Conservation (phyloP, 2,113 vertebrate genomes). For the Python bivittatus region DNA sequence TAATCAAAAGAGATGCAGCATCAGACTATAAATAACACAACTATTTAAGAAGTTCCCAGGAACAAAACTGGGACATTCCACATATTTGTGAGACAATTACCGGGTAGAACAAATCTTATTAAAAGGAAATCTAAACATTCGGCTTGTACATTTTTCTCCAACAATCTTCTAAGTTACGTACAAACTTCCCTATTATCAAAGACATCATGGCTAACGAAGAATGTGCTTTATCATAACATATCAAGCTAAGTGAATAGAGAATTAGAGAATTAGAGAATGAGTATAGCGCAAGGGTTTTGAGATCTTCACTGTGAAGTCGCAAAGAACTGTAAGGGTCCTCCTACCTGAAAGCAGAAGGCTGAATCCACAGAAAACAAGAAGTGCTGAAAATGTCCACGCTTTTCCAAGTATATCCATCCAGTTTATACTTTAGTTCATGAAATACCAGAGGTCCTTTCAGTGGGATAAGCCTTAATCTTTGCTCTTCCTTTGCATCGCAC, state of each 20-base stretch:
- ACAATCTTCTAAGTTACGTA: neutral
- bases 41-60: neutral
- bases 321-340: conserved; percentile 28
- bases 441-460: conserved; percentile 60
- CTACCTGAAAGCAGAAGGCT: conserved; percentile 80
- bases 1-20: neutral
- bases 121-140: neutral
- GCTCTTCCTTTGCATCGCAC: conserved; percentile 53
- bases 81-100: neutral
- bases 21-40: conserved; percentile 1
- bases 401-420: conserved; percentile 79
- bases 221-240: too few species aligned
- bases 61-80: neutral
- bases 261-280: accelerated
- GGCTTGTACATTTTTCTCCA: neutral
- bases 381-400: conserved; percentile 77
- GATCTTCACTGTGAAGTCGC: neutral
- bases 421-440: conserved; percentile 69
- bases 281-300: neutral
- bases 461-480: neutral
- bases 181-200: neutral
- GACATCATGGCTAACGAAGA: neutral
- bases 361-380: conserved; percentile 71
- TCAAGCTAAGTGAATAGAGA: neutral
- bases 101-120: neutral